Percentiles rank a stretch among this genome's conserved stretches.
phyloP scores from a whole-genome alignment of 2,797 vertebrate genomes.

The Arremon brunneinucha region DNA sequence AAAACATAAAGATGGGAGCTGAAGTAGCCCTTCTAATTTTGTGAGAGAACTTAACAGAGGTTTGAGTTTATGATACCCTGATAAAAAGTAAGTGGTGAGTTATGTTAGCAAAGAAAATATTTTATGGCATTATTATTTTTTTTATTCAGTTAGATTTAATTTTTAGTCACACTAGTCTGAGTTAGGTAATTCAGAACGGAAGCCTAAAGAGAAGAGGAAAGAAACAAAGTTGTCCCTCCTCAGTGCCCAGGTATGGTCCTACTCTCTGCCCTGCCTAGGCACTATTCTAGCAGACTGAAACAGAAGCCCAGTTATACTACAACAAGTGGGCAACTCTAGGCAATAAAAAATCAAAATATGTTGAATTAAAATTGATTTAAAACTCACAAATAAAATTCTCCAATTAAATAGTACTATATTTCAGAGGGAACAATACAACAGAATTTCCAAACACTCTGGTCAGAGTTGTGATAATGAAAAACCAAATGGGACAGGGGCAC shows the following conservation, averaged over 20 bases:
- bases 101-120: slow-evolving; percentile 4
- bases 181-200: background rate
- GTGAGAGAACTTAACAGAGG: background rate
- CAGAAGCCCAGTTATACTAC: background rate
- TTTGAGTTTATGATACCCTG: background rate
- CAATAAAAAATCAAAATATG: background rate
- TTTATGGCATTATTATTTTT: background rate
- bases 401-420: background rate
- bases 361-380: background rate
- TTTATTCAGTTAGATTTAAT: background rate
- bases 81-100: background rate
- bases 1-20: slow-evolving; percentile 61
- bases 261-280: background rate
- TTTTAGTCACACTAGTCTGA: background rate
- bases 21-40: slow-evolving; percentile 35
- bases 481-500: background rate
- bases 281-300: background rate
- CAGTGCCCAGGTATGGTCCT: fast-evolving
- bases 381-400: background rate
- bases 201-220: background rate
- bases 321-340: background rate
- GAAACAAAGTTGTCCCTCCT: background rate
- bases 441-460: background rate
- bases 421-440: background rate
- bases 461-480: background rate